Base-by-base conservation (phyloP, 2,888 invertebrate genomes). In the Chrysomela aeneicollis region DNA sequence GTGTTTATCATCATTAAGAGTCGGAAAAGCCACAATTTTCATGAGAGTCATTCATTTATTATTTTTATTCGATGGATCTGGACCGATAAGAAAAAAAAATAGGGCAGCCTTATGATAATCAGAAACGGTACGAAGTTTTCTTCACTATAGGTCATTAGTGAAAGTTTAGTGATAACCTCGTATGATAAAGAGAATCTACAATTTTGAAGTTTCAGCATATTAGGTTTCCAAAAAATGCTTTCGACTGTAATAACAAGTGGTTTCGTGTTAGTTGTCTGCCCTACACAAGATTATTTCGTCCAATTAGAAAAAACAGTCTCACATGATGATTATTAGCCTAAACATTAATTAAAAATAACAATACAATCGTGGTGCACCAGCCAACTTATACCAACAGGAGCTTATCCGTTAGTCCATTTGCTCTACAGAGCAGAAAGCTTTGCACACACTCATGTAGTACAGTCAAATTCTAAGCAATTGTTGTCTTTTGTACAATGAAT, bases 381-480 rank as follows among this genome's bases (percentile, higher is more conserved):
- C 46, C 42, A 52, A 52, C 26, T 63, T 54, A 47, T 58, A 19
- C 42, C 54, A 59, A 66, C 64, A 60, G 59, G 53, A 64, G 52
- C 55, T 22, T 17, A 60, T 71, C 82, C 81, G 82, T 81, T 82
- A 82, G 74, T 81, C 82, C 74, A 81, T 77, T 81, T 81, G 79
- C 68, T 79, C 79, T 73, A 59, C 77, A 70, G 78, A 80, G 78
- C 82, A 81, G 79, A 82, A 82, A 82, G 78, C 77, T 76, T 74
- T 69, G 73, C 78, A 77, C 77, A 77, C 78, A 80, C 78, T 22
- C 26, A 30, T 37, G 55, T 61, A 65, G 61, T 55, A 21, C 54
- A 12, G 53, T 46, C 26, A 46, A 64, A 53, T 59, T 59, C 30
- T 18, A 49, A 9, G 46, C 3, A 26, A 26, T 26, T 6, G 26